phyloP scores from a whole-genome alignment of 2,113 vertebrate genomes.

The Uropsilus gracilis region DNA sequence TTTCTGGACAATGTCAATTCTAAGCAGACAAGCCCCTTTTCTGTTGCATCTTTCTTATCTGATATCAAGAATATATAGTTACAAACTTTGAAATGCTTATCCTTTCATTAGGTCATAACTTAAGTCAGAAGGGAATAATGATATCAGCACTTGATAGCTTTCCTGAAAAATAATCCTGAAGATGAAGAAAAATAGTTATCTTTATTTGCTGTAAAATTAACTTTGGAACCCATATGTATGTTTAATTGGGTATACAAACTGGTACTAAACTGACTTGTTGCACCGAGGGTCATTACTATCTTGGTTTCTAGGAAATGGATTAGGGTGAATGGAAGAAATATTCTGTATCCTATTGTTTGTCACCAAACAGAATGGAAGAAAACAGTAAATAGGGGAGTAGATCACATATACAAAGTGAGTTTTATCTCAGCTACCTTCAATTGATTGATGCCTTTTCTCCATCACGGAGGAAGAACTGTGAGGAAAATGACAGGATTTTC shows the following conservation, averaged over 20 bases:
- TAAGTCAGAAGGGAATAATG: not conserved
- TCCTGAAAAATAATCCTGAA: not conserved
- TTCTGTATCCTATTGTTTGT: not conserved
- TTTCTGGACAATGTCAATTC: not conserved
- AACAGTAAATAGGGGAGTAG: not conserved
- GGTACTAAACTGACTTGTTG: not conserved
- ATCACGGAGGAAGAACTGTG: not conserved
- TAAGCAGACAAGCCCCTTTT: not conserved
- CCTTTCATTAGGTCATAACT: not conserved
- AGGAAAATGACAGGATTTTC: accelerated
- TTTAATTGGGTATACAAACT: not conserved
- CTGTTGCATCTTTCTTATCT: not conserved
- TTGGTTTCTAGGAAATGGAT: not conserved
- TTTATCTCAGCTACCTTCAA: accelerated
- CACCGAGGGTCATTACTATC: not conserved
- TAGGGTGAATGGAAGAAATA: not conserved
- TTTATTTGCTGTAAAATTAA: not conserved
- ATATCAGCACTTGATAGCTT: not conserved
- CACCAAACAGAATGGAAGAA: not conserved
- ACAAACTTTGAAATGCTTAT: not conserved
- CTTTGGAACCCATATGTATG: not conserved
- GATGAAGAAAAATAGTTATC: not conserved
- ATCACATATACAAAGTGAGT: not conserved
- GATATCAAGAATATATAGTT: not conserved
- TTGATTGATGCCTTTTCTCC: accelerated